phyloP scores from a whole-genome alignment of 2,888 invertebrate species.

The Hylaea fasciaria region DNA sequence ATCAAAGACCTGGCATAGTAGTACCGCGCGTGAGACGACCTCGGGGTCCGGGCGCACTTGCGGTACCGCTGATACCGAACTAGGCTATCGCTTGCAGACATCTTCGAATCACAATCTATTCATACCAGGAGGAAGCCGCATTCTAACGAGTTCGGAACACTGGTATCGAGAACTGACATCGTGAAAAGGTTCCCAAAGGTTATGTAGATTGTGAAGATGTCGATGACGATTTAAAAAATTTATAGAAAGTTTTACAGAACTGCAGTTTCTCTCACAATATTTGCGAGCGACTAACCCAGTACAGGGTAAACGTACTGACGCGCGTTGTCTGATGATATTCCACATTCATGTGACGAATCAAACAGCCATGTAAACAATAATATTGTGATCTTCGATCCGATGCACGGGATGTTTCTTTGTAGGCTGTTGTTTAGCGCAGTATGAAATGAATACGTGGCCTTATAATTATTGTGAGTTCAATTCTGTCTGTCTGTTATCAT shows the following conservation, averaged over 20 bases:
- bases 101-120: slow-evolving; percentile 62
- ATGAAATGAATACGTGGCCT: slow-evolving; percentile 9
- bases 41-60: slow-evolving; percentile 62
- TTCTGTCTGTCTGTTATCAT: not conserved
- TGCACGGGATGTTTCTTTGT: slow-evolving; percentile 59
- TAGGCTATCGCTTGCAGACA: slow-evolving; percentile 69
- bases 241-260: not conserved
- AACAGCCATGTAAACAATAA: slow-evolving; percentile 78
- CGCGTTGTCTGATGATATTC: slow-evolving; percentile 49
- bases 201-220: too few relatives aligned
- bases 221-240: not conserved
- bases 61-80: slow-evolving; percentile 65
- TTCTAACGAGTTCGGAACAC: not conserved
- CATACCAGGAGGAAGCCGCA: slow-evolving; percentile 29
- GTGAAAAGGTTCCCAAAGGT: too few relatives aligned
- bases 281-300: slow-evolving; percentile 37
- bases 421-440: slow-evolving; percentile 22
- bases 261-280: slow-evolving; percentile 14
- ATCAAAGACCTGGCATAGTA: slow-evolving; percentile 71
- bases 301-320: slow-evolving; percentile 54
- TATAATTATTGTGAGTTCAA: not conserved
- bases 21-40: slow-evolving; percentile 66
- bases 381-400: slow-evolving; percentile 63
- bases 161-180: not conserved
- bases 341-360: slow-evolving; percentile 70